A percentile compares a stretch with the other conserved stretches of the same genome.
Evolutionary conservation across 2,113 vertebrate species (phyloP).

Genomic region (Empidonax alnorum): DNA sequence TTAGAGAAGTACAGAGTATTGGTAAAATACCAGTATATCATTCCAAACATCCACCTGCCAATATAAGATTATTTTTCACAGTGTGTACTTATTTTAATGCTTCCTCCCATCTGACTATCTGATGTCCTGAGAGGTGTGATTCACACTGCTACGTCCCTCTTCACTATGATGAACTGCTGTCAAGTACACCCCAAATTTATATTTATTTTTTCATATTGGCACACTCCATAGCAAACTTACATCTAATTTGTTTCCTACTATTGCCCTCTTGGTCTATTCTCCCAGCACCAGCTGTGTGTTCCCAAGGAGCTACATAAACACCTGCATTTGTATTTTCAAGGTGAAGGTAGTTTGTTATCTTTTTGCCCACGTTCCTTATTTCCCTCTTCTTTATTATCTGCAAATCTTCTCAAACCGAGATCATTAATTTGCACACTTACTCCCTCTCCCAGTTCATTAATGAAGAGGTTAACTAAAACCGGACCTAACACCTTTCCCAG

Average conservation of each 20-base stretch:
- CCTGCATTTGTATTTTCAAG: background rate
- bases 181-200: background rate
- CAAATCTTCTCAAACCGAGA: background rate
- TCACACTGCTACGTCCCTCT: background rate
- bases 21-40: background rate
- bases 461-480: conserved; percentile 56
- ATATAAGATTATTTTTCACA: background rate
- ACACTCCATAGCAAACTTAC: background rate
- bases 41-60: background rate
- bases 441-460: conserved; percentile 47
- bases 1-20: background rate
- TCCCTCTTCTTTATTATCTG: background rate
- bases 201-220: conserved; percentile 7
- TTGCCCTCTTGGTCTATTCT: background rate
- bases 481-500: conserved; percentile 30
- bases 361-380: background rate
- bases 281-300: background rate
- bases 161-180: background rate
- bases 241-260: background rate
- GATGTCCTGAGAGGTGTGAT: background rate
- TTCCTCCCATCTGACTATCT: background rate
- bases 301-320: background rate
- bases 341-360: background rate
- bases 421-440: conserved; percentile 43
- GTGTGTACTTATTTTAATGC: background rate